These are phyloP conservation scores for Drosophila niveifrons DNA, from an alignment of 2,888 invertebrate species.

Conservation along the genomic window DNA sequence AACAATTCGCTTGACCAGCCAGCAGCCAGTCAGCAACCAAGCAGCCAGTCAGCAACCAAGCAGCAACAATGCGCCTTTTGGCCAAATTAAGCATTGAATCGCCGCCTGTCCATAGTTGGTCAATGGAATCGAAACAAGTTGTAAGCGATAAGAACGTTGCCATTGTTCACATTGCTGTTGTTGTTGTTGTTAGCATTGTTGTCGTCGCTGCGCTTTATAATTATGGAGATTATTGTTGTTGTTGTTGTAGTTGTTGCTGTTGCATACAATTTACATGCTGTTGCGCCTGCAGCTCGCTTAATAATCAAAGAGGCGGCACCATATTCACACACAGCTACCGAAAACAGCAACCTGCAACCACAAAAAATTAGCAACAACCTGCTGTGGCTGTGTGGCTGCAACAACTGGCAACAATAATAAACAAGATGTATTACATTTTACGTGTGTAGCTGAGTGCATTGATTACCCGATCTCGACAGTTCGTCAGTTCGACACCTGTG, in stretches of 20 bases:
- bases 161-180: constrained; percentile 55
- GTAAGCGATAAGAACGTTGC: constrained; percentile 76
- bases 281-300: constrained; percentile 54
- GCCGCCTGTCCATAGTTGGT: constrained; percentile 70
- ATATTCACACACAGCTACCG: constrained; percentile 68
- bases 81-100: constrained; percentile 68
- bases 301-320: constrained; percentile 69
- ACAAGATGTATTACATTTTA: constrained; percentile 42
- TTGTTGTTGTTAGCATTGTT: constrained; percentile 67
- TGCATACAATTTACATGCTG: constrained; percentile 70
- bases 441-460: background rate
- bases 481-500: constrained; percentile 29
- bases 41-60: constrained; percentile 1
- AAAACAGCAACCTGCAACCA: constrained; percentile 32
- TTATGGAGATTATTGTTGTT: constrained; percentile 71
- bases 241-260: constrained; percentile 15
- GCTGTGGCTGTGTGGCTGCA: background rate
- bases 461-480: constrained; percentile 20
- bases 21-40: constrained; percentile 19
- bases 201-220: constrained; percentile 65
- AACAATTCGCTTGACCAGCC: constrained; percentile 66
- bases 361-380: constrained; percentile 15
- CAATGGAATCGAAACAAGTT: constrained; percentile 81
- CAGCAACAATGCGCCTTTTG: constrained; percentile 69
- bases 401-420: constrained; percentile 21